phyloP scores from a whole-genome alignment of 2,888 invertebrate genomes.

The Salpingus planirostris region DNA sequence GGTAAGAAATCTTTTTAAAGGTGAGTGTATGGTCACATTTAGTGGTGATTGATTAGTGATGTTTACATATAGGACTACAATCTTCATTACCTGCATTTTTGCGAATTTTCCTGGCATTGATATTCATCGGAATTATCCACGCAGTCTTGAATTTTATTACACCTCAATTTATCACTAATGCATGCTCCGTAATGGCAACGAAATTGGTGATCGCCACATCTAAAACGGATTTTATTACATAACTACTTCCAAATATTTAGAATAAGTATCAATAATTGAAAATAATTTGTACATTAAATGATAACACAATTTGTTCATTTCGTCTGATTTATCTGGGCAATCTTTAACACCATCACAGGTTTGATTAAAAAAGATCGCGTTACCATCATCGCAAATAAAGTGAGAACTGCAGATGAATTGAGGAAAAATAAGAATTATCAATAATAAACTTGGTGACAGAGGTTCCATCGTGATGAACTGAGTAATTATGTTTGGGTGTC shows the following conservation, averaged over 20 bases:
- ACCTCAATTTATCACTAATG: not conserved
- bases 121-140: conserved; percentile 6
- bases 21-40: not conserved
- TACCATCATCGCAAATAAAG: conserved; percentile 5
- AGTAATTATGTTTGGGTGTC: too few species aligned
- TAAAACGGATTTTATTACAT: conserved; percentile 11
- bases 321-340: conserved; percentile 4
- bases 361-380: not conserved
- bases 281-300: conserved; percentile 3
- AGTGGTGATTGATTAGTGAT: not conserved
- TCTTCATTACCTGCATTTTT: not conserved
- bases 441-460: too few species aligned
- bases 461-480: too few species aligned
- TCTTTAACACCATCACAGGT: conserved; percentile 4
- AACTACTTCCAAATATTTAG: too few species aligned
- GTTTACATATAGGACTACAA: conserved; percentile 2
- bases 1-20: not conserved
- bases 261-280: too few species aligned
- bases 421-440: too few species aligned
- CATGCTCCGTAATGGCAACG: conserved; percentile 7
- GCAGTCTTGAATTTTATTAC: conserved; percentile 3
- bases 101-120: conserved; percentile 3
- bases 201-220: conserved; percentile 6
- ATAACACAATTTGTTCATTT: conserved; percentile 2
- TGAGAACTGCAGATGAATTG: too few species aligned